phyloP scores from a whole-genome alignment of 2,797 vertebrate species.

The Odontamblyopus rebecca region DNA sequence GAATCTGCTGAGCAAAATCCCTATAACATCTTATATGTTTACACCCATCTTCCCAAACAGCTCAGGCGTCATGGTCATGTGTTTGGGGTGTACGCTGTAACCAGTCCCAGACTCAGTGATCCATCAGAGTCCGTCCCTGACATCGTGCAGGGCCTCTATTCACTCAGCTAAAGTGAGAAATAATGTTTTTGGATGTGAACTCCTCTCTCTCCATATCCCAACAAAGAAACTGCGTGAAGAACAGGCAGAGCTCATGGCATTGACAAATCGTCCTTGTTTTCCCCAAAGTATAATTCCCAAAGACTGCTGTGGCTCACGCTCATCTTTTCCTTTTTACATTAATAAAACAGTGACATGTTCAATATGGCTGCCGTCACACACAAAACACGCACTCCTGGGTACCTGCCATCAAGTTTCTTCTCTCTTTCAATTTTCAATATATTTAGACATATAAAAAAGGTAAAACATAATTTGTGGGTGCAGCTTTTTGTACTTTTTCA shows the following conservation, averaged over 20 bases:
- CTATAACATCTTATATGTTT: constrained; percentile 32
- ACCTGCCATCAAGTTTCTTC: background rate
- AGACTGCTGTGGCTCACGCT: constrained; percentile 22
- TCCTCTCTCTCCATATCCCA: constrained; percentile 19
- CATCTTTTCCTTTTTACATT: constrained; percentile 28
- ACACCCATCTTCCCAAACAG: constrained; percentile 56
- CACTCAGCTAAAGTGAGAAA: constrained; percentile 54
- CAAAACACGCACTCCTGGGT: background rate
- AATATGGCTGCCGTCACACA: constrained; percentile 5
- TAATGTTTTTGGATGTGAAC: constrained; percentile 52
- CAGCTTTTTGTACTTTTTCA: background rate
- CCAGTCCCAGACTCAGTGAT: constrained; percentile 67
- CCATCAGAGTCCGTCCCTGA: constrained; percentile 58
- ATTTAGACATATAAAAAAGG: background rate
- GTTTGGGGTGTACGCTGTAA: constrained; percentile 61
- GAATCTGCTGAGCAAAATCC: constrained; percentile 15
- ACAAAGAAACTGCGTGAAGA: constrained; percentile 36
- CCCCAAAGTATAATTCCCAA: constrained; percentile 30
- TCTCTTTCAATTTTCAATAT: background rate
- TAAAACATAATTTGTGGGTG: background rate
- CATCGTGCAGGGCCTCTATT: constrained; percentile 49
- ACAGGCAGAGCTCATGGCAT: constrained; percentile 48
- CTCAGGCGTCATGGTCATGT: constrained; percentile 54
- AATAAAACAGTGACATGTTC: constrained; percentile 7
- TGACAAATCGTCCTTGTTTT: constrained; percentile 32